A percentile compares a stretch with the other conserved stretches of the same genome.
Conservation (phyloP, 2,888 invertebrate genomes). For the Latrodectus elegans region DNA sequence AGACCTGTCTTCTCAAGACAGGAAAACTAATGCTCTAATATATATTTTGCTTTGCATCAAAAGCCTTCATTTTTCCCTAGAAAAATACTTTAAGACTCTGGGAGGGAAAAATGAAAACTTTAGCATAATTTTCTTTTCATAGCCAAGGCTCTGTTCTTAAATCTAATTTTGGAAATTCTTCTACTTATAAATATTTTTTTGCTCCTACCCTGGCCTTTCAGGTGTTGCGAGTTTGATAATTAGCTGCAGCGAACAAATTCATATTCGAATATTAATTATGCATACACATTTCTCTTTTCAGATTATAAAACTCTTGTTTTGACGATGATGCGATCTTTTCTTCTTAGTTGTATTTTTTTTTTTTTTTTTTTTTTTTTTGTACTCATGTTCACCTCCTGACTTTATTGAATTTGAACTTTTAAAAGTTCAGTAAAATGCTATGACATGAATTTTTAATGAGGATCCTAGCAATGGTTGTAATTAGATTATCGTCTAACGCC, state of each 20-base stretch:
- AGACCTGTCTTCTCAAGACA: background rate
- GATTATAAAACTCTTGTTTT: slow-evolving; percentile 54
- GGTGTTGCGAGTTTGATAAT: slow-evolving; percentile 35
- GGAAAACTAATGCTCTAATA: slow-evolving; percentile 19
- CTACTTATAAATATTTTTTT: background rate
- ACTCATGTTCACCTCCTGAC: background rate
- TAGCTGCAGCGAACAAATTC: slow-evolving; percentile 33
- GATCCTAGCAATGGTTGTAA: slow-evolving; percentile 25
- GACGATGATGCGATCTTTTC: slow-evolving; percentile 30
- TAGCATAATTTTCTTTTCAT: slow-evolving; percentile 12
- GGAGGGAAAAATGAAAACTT: slow-evolving; percentile 14
- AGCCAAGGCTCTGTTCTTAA: slow-evolving; percentile 8
- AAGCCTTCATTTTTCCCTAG: slow-evolving; percentile 27
- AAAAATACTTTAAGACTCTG: slow-evolving; percentile 18
- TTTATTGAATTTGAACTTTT: slow-evolving; percentile 54
- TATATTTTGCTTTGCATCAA: slow-evolving; percentile 32
- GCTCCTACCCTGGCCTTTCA: slow-evolving; percentile 8
- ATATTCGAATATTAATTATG: slow-evolving; percentile 65
- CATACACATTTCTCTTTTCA: slow-evolving; percentile 47
- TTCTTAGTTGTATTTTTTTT: slow-evolving; percentile 7
- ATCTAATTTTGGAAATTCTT: slow-evolving; percentile 42
- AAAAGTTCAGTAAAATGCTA: slow-evolving; percentile 23
- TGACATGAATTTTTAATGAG: slow-evolving; percentile 32
- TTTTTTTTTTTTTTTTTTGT: no score
- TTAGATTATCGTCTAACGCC: slow-evolving; percentile 34